Conservation (phyloP, 2,888 invertebrate genomes). For the Pandemis corylana region DNA sequence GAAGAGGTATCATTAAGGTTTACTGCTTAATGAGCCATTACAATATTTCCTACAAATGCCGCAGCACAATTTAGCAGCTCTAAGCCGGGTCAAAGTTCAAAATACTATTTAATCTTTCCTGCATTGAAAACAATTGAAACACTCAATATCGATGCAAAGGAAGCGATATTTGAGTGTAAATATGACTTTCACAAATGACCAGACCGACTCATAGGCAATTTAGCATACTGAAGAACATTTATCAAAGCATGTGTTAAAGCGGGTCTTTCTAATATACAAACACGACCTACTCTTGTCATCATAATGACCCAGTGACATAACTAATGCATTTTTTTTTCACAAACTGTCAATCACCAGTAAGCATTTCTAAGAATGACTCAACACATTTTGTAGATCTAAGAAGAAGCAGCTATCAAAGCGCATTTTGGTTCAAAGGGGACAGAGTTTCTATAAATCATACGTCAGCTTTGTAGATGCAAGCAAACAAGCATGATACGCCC, state of each 20-base stretch:
- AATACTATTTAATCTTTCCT: conserved; percentile 9
- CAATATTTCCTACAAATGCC: conserved; percentile 32
- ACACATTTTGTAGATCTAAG: conserved; percentile 1
- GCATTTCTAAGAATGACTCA: not conserved
- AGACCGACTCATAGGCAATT: conserved; percentile 11
- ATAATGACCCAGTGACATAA: conserved; percentile 12
- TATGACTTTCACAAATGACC: conserved; percentile 16
- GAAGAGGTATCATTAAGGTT: conserved; percentile 45
- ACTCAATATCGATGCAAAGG: conserved; percentile 5
- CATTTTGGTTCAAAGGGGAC: not conserved
- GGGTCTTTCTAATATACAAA: conserved; percentile 8
- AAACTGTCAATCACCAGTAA: conserved; percentile 9
- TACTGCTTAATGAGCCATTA: conserved; percentile 38
- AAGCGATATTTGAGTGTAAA: not conserved
- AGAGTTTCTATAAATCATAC: conserved; percentile 12
- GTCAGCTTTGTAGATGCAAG: conserved; percentile 24
- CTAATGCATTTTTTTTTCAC: conserved; percentile 18
- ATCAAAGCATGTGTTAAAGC: conserved; percentile 15
- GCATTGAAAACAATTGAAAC: conserved; percentile 11
- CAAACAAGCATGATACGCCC: conserved; percentile 23
- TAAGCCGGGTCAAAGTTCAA: conserved; percentile 38
- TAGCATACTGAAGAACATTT: not conserved
- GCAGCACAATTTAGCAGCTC: conserved; percentile 31
- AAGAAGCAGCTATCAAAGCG: not conserved
- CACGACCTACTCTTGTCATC: conserved; percentile 9